phyloP scores from a whole-genome alignment of 2,113 vertebrate species.

The Melierax canorus region DNA sequence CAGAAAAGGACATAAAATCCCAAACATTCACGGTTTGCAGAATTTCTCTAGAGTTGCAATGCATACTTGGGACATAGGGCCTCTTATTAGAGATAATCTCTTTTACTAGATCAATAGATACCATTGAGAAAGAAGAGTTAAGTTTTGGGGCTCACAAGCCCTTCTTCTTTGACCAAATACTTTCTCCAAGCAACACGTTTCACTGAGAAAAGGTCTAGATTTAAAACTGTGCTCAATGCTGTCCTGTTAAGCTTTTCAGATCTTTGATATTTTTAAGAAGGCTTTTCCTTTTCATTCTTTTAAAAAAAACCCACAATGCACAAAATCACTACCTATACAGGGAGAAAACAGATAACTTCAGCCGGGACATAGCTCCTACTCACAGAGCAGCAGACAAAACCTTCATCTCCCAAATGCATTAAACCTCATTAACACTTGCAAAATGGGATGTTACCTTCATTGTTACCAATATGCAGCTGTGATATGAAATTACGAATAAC shows the following conservation, averaged over 20 bases:
- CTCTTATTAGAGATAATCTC: not conserved
- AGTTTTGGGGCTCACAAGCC: not conserved
- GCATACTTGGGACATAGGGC: not conserved
- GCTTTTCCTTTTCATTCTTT: not conserved
- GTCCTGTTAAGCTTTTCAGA: not conserved
- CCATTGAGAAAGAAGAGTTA: not conserved
- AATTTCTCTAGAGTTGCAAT: not conserved
- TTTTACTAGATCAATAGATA: not conserved
- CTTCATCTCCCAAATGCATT: not conserved
- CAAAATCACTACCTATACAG: not conserved
- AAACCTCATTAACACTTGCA: conserved; percentile 18
- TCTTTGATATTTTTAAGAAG: not conserved
- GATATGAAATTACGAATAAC: not conserved
- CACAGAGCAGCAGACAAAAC: not conserved
- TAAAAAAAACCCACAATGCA: not conserved
- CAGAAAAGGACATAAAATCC: not conserved
- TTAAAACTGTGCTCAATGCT: not conserved
- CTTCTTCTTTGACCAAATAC: not conserved
- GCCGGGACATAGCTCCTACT: not conserved
- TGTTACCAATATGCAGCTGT: not conserved
- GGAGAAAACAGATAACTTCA: not conserved
- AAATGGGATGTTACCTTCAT: not conserved
- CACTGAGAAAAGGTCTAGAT: not conserved
- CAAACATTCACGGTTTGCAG: not conserved
- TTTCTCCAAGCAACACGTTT: not conserved